A percentile compares a stretch with the other conserved stretches of the same genome.
Evolutionary conservation across 2,113 vertebrate species (phyloP).

Genomic region (Chroicocephalus ridibundus): DNA sequence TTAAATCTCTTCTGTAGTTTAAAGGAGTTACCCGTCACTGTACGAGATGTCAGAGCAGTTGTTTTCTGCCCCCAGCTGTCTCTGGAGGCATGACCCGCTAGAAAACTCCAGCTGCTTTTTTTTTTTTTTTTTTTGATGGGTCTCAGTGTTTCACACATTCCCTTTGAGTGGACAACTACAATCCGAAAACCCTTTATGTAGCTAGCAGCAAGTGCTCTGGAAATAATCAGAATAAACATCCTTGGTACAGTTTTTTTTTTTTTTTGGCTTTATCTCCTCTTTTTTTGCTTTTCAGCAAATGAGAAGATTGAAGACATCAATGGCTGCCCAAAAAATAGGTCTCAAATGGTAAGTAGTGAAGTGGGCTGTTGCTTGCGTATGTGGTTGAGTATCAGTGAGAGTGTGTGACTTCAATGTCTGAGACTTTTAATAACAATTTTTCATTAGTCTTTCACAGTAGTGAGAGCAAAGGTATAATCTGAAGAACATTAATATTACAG

Average conservation of each 20-base stretch:
- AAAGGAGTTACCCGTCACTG: not conserved
- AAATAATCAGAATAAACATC: not conserved
- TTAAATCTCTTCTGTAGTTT: not conserved
- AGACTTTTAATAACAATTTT: not conserved
- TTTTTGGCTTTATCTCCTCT: conserved; percentile 32
- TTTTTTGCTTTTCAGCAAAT: conserved; percentile 84
- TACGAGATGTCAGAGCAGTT: conserved; percentile 75
- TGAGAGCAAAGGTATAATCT: not conserved
- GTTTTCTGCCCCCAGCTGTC: conserved; percentile 89
- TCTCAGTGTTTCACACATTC: conserved; percentile 70
- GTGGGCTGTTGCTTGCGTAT: not conserved
- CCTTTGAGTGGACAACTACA: conserved; percentile 61
- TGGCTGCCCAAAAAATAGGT: conserved; percentile 94
- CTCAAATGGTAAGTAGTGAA: conserved; percentile 93
- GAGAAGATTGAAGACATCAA: conserved; percentile 99
- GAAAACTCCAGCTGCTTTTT: conserved; percentile 69
- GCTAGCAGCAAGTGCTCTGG: conserved; percentile 29
- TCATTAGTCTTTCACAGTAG: not conserved
- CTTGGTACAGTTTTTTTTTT: not conserved
- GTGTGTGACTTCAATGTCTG: not conserved
- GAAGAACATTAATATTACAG: not conserved
- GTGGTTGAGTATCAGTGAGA: not conserved
- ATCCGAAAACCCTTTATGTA: not conserved
- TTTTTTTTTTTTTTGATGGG: not conserved
- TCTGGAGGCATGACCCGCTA: conserved; percentile 67